These are phyloP conservation scores for Neotragus moschatus DNA, from an alignment of 2,113 vertebrate genomes.

Conservation along the genomic window DNA sequence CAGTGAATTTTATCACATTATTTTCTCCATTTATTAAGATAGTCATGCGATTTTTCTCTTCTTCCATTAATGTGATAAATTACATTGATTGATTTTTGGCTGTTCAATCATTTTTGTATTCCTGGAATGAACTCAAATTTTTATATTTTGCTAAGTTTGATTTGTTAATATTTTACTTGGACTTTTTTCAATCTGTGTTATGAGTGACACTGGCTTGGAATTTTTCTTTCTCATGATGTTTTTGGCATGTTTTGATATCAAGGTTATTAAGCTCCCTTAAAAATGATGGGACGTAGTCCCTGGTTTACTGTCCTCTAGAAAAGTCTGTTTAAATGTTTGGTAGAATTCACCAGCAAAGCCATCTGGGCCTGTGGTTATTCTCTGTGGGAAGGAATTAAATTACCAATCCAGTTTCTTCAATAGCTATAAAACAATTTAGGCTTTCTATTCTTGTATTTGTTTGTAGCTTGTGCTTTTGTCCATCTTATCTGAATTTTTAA, in stretches of 20 bases:
- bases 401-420: conserved; percentile 16
- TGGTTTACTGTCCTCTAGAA: neutral
- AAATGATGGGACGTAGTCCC: conserved; percentile 18
- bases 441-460: neutral
- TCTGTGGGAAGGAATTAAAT: conserved; percentile 48
- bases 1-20: neutral
- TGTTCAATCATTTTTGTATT: neutral
- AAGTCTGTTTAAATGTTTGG: conserved; percentile 45
- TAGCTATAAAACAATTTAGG: neutral
- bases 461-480: neutral
- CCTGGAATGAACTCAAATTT: neutral
- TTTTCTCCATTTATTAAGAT: neutral
- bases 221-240: conserved; percentile 29
- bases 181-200: conserved; percentile 11
- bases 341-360: conserved; percentile 26
- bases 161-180: conserved; percentile 3
- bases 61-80: neutral
- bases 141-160: conserved; percentile 3
- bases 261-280: neutral
- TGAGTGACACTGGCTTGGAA: neutral
- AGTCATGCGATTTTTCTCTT: neutral
- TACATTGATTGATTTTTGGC: neutral
- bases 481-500: neutral
- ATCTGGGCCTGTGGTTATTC: conserved; percentile 18
- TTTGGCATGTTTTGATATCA: conserved; percentile 36